These are phyloP conservation scores for Neogobius melanostomus DNA, from an alignment of 2,113 vertebrate genomes.

Conservation along the genomic window DNA sequence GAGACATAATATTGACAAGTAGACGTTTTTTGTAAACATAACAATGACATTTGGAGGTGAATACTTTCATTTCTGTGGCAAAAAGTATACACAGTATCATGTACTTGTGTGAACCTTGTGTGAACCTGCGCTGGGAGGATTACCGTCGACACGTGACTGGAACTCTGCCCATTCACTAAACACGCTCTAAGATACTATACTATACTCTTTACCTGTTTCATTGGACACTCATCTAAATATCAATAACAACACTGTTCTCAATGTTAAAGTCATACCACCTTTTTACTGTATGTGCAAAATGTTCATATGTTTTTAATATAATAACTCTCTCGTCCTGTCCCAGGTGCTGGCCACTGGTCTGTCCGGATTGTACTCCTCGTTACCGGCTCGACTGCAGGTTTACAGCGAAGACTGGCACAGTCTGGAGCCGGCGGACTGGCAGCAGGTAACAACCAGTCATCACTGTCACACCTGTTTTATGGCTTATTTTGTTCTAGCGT, in stretches of 20 bases:
- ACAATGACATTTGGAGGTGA: too few species aligned
- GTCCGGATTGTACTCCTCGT: constrained; percentile 92
- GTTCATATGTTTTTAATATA: too few species aligned
- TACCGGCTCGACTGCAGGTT: constrained; percentile 88
- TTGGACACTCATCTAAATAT: too few species aligned
- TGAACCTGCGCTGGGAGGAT: constrained; percentile 65
- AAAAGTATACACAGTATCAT: constrained; percentile 11
- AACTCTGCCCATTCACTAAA: constrained; percentile 1
- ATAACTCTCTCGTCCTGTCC: too few species aligned
- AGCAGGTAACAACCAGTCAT: constrained; percentile 62
- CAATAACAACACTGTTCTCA: too few species aligned
- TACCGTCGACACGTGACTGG: constrained; percentile 61
- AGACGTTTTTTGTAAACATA: too few species aligned
- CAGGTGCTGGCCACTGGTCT: constrained; percentile 96
- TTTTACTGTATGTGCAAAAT: too few species aligned
- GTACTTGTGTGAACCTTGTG: constrained; percentile 67
- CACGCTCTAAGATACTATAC: not conserved
- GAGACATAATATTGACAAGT: too few species aligned
- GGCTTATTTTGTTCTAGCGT: too few species aligned
- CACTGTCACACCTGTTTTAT: not conserved
- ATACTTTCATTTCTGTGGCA: too few species aligned
- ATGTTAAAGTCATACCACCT: too few species aligned
- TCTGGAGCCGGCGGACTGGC: constrained; percentile 86
- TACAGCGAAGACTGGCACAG: constrained; percentile 91
- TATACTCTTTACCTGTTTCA: not conserved